These are phyloP conservation scores for Acromyrmex heyeri DNA, from an alignment of 1,140 invertebrate species.

Conservation along the genomic window DNA sequence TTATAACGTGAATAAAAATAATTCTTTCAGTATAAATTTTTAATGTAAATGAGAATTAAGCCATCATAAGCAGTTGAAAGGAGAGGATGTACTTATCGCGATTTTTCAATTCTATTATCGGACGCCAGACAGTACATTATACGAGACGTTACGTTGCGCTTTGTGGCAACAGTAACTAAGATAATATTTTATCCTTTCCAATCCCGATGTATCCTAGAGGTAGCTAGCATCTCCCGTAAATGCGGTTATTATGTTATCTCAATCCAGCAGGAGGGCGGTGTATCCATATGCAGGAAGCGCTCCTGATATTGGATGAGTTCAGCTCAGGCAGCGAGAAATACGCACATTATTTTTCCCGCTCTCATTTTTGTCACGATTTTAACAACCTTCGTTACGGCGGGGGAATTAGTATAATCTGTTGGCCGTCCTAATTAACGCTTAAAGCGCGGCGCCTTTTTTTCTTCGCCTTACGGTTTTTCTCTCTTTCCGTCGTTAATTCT, in stretches of 20 bases:
- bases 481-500: conserved; percentile 58
- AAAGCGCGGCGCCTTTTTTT: conserved; percentile 58
- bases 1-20: neutral
- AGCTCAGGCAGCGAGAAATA: conserved; percentile 45
- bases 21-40: conserved; percentile 7
- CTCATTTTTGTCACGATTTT: conserved; percentile 61
- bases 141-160: conserved; percentile 39
- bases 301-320: conserved; percentile 59
- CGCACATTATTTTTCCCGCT: conserved; percentile 67
- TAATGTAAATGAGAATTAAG: conserved; percentile 3
- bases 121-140: conserved; percentile 61
- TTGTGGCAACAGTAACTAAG: conserved; percentile 64
- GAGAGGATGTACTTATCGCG: neutral
- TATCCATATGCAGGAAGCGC: conserved; percentile 62
- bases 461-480: conserved; percentile 61
- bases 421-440: conserved; percentile 69
- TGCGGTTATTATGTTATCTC: conserved; percentile 80
- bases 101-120: conserved; percentile 52
- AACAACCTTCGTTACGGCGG: conserved; percentile 66
- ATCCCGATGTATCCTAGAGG: conserved; percentile 72
- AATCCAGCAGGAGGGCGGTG: conserved; percentile 72
- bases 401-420: conserved; percentile 71
- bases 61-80: neutral
- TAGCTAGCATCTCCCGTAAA: conserved; percentile 71
- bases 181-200: conserved; percentile 75